Conservation (phyloP, 2,113 vertebrate species). For the Lampris megalopsis region DNA sequence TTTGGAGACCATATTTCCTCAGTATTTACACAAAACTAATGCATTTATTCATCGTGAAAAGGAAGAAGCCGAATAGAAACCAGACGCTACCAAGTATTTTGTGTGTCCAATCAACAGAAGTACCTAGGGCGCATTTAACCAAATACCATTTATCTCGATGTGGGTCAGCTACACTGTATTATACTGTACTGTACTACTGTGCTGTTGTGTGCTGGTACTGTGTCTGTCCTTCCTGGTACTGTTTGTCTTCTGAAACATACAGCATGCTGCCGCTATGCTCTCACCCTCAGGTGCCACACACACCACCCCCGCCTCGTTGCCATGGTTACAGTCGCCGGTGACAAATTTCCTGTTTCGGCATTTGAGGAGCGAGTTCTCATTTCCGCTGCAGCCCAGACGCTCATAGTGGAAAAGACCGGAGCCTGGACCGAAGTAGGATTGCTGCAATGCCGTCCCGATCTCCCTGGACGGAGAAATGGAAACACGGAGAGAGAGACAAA, state of each 20-base stretch:
- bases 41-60: no score
- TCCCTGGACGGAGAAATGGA: constrained; percentile 75
- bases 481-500: constrained; percentile 27
- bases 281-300: constrained; percentile 87
- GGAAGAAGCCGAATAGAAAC: no score
- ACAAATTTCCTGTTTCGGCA: constrained; percentile 81
- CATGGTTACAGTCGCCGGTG: constrained; percentile 80
- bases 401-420: constrained; percentile 83
- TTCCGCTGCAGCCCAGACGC: constrained; percentile 86
- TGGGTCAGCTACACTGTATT: no score
- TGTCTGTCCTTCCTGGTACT: no score
- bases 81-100: no score
- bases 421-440: constrained; percentile 73
- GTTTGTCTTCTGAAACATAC: not conserved
- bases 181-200: no score
- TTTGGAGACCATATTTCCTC: no score
- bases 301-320: constrained; percentile 79
- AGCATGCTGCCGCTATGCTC: not conserved
- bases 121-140: no score
- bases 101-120: no score
- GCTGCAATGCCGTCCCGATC: constrained; percentile 83
- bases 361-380: constrained; percentile 84
- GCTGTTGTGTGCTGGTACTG: no score
- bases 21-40: no score
- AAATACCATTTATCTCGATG: no score